A percentile compares a stretch with the other conserved stretches of the same genome.
These are phyloP conservation scores for Pagrus major DNA, from an alignment of 2,113 vertebrate species.

Conservation along the genomic window DNA sequence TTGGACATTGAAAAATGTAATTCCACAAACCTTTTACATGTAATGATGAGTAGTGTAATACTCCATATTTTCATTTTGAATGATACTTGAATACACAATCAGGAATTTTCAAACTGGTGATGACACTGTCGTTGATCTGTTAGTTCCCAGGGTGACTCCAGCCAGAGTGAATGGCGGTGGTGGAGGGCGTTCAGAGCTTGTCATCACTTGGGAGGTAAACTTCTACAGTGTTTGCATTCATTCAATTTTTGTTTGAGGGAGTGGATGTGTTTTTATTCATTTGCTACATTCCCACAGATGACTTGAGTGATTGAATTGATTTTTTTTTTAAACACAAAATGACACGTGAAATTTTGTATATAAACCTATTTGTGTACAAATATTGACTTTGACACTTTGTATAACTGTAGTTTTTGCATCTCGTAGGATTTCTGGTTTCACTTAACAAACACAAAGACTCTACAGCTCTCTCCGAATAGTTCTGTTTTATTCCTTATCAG, in stretches of 20 bases:
- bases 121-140: conserved; percentile 19
- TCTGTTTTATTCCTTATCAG: conserved; percentile 13
- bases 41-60: background rate
- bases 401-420: background rate
- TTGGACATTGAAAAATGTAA: too few species aligned
- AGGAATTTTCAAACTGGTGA: background rate
- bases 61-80: background rate
- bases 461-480: background rate
- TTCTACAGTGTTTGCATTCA: background rate
- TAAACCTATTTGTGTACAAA: background rate
- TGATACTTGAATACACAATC: background rate
- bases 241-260: background rate
- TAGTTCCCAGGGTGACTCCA: conserved; percentile 93
- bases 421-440: background rate
- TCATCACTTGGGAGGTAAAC: conserved; percentile 97
- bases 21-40: background rate
- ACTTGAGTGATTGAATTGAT: too few species aligned
- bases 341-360: background rate
- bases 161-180: conserved; percentile 94
- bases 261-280: background rate
- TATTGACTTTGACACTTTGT: background rate
- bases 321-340: background rate
- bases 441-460: too few species aligned
- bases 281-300: background rate
- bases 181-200: conserved; percentile 93